A percentile compares a stretch with the other conserved stretches of the same genome.
These are phyloP conservation scores for Acanthurus leucopareius DNA, from an alignment of 2,797 vertebrate species.

Conservation along the genomic window DNA sequence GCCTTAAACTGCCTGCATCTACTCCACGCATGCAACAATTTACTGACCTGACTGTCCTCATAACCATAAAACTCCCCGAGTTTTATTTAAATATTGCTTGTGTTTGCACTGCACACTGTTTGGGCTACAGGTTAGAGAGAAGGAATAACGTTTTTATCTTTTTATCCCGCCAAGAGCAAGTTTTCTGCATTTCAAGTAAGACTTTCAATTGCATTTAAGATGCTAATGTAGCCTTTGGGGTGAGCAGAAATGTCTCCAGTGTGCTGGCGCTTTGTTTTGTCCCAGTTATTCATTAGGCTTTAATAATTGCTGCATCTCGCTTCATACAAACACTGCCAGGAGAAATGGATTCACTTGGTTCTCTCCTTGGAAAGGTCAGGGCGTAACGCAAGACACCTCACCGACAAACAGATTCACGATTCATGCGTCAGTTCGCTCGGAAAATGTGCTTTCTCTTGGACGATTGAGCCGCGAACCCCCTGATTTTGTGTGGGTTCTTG, in stretches of 20 bases:
- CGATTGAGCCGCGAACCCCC: slow-evolving; percentile 40
- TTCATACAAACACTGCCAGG: slow-evolving; percentile 63
- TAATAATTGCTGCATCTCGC: slow-evolving; percentile 71
- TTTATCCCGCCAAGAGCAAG: not conserved
- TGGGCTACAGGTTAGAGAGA: slow-evolving; percentile 9
- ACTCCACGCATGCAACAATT: slow-evolving; percentile 15
- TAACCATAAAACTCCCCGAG: not conserved
- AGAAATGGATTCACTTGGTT: slow-evolving; percentile 71
- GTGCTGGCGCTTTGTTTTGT: slow-evolving; percentile 67
- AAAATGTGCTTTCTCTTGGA: slow-evolving; percentile 62
- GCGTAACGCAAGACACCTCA: slow-evolving; percentile 30
- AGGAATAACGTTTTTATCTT: slow-evolving; percentile 1
- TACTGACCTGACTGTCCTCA: not conserved
- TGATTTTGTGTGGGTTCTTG: slow-evolving; percentile 10
- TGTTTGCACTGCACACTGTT: slow-evolving; percentile 17
- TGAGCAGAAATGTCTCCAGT: slow-evolving; percentile 55
- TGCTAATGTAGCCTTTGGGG: slow-evolving; percentile 84
- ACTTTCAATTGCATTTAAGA: slow-evolving; percentile 81
- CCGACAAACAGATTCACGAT: slow-evolving; percentile 30
- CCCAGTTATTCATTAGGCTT: slow-evolving; percentile 77
- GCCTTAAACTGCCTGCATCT: slow-evolving; percentile 16
- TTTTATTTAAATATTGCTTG: slow-evolving; percentile 7
- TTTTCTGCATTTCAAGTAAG: slow-evolving; percentile 70
- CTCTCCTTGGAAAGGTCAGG: slow-evolving; percentile 76
- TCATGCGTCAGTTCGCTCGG: slow-evolving; percentile 42